Evolutionary conservation across 2,113 vertebrate species (phyloP), one percentile per base, ranked within the genome.

Genomic region (Chroicocephalus ridibundus): DNA sequence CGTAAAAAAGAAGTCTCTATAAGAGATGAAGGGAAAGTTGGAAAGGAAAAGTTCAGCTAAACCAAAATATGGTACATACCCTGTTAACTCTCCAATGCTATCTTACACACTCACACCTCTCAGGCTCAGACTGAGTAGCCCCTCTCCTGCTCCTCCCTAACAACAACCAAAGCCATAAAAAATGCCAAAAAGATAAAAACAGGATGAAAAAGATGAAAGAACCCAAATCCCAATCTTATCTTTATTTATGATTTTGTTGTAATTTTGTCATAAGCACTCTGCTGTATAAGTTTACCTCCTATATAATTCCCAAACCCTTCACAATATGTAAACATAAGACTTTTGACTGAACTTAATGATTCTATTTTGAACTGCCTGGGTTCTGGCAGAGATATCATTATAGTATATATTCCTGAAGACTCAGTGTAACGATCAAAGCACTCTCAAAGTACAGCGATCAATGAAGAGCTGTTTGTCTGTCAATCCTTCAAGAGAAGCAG

Each of bases 391-490:
- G 81, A 58, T 90, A 70, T 38, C 74, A 89, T 96, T 86, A 89
- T 16, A 88, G 70, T 62, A 76, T 66, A 80, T 83, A 75, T 86
- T 95, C 78, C 84, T 90, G 91, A 95, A 97, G 94, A 83, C 54
- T 77, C 62, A 3, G 57, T 58, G 82, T 88, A 94, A 82, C 0
- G 61, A 94, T 96, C 89, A 95, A 95, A 96, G 94, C 68, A n/a
- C 66, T 91, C 86, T 93, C 93, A 82, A 93, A 87, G 86, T 25
- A 27, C 51, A 88, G 60, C 34, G 47, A 97, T 96, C 96, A 88
- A 86, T 97, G 93, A 91, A 80, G 82, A 88, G 58, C 68, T 93
- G 94, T 96, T 95, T 90, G 94, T 84, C 95, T 85, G 89, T 90
- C 95, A 95, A 34, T 94, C 87, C 86, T 87, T 71, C 81, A 90